Percentiles rank a stretch among this genome's conserved stretches.
Conservation (phyloP, 2,113 vertebrate species). For the Bubo bubo region DNA sequence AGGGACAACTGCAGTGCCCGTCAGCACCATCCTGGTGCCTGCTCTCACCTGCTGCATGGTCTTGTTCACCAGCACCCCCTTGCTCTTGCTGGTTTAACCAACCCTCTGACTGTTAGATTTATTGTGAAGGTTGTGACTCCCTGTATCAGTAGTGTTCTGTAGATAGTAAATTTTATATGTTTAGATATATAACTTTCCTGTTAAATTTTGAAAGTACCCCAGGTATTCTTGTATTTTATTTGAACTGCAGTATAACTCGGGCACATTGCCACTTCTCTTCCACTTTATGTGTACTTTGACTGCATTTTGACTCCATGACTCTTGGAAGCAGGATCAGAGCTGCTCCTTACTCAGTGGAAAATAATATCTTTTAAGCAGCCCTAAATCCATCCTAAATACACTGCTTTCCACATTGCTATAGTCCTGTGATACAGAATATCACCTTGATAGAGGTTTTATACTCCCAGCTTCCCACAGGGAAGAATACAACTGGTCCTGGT, state of each 20-base stretch:
- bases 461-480: neutral
- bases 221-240: neutral
- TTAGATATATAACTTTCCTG: neutral
- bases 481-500: neutral
- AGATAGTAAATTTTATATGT: neutral
- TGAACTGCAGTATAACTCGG: neutral
- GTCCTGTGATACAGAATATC: neutral
- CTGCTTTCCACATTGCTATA: neutral
- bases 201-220: neutral
- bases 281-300: neutral
- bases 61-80: neutral
- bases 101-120: neutral
- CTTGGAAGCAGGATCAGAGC: neutral
- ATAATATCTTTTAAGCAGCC: neutral
- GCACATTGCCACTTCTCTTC: neutral
- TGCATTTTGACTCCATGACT: neutral
- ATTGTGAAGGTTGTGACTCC: neutral
- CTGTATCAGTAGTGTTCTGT: neutral
- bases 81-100: neutral
- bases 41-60: neutral
- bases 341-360: neutral
- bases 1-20: neutral
- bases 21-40: fast-evolving
- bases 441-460: neutral
- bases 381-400: neutral